Percentiles rank a stretch among this genome's conserved stretches.
phyloP scores from a whole-genome alignment of 2,888 invertebrate genomes.

The Ectropis crepuscularia region DNA sequence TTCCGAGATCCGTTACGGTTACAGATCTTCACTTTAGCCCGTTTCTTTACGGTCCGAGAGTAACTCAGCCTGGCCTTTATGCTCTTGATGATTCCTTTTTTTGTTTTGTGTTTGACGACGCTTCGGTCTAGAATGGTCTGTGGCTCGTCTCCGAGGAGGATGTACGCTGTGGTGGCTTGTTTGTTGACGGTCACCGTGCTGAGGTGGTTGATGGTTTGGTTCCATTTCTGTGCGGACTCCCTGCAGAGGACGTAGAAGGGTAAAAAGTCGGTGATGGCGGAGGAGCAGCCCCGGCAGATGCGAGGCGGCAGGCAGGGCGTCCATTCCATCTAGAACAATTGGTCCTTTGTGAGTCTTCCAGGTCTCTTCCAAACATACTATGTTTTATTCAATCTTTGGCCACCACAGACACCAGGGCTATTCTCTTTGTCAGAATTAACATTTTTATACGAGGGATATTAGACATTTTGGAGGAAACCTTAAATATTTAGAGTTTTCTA shows the following conservation, averaged over 20 bases:
- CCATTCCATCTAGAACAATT: constrained; percentile 67
- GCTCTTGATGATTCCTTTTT: constrained; percentile 38
- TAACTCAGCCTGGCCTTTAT: constrained; percentile 37
- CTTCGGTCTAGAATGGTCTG: constrained; percentile 39
- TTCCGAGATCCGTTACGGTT: neutral
- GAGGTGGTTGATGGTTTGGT: constrained; percentile 46
- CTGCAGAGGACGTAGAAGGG: constrained; percentile 55
- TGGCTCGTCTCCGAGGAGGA: constrained; percentile 43
- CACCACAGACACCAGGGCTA: too few relatives aligned
- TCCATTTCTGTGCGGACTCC: constrained; percentile 56
- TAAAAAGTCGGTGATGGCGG: constrained; percentile 43
- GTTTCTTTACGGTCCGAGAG: neutral
- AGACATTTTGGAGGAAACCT: too few relatives aligned
- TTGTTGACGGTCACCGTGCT: constrained; percentile 33
- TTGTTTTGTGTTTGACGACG: constrained; percentile 33
- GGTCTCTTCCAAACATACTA: neutral
- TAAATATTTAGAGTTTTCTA: too few relatives aligned
- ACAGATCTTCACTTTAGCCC: neutral
- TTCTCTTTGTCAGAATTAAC: too few relatives aligned
- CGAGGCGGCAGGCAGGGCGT: constrained; percentile 52
- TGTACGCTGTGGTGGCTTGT: constrained; percentile 50
- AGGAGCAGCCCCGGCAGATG: constrained; percentile 54
- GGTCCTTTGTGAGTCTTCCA: constrained; percentile 19
- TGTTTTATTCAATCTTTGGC: too few relatives aligned
- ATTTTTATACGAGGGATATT: too few relatives aligned